These are phyloP conservation scores for Drosophila mercatorum DNA, from an alignment of 2,888 invertebrate genomes.

Conservation along the genomic window DNA sequence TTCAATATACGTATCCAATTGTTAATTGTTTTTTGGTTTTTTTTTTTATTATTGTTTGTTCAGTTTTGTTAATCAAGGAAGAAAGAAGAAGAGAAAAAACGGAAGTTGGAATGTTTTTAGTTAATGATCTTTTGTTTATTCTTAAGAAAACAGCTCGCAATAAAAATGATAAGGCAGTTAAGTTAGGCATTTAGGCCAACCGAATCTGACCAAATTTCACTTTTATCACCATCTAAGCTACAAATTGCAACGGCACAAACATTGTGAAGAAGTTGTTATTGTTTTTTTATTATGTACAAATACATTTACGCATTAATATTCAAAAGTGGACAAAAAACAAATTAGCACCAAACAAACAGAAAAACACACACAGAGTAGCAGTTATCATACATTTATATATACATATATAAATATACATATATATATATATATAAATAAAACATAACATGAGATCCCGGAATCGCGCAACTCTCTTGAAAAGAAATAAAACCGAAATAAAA, in stretches of 20 bases:
- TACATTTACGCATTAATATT: conserved; percentile 36
- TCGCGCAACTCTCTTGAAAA: neutral
- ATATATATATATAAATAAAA: neutral
- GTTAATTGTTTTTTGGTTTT: conserved; percentile 10
- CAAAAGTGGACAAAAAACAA: conserved; percentile 16
- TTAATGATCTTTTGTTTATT: conserved; percentile 47
- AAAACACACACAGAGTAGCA: neutral
- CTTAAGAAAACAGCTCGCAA: conserved; percentile 32
- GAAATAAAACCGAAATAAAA: neutral
- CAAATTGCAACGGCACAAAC: conserved; percentile 55
- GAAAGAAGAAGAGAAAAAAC: conserved; percentile 84
- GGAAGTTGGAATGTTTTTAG: conserved; percentile 75
- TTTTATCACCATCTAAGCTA: conserved; percentile 30
- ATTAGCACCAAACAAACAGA: neutral
- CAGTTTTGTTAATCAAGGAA: conserved; percentile 81
- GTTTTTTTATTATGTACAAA: conserved; percentile 38
- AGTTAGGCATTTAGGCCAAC: conserved; percentile 1
- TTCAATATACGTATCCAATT: conserved; percentile 11
- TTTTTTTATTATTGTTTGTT: conserved; percentile 52
- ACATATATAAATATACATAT: neutral
- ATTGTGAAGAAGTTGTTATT: conserved; percentile 24
- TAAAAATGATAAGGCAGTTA: conserved; percentile 40
- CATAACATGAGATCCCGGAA: neutral
- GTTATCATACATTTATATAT: neutral
- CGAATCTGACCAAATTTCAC: conserved; percentile 33